Conservation (phyloP, 1,140 invertebrate species). For the Cydia amplana region DNA sequence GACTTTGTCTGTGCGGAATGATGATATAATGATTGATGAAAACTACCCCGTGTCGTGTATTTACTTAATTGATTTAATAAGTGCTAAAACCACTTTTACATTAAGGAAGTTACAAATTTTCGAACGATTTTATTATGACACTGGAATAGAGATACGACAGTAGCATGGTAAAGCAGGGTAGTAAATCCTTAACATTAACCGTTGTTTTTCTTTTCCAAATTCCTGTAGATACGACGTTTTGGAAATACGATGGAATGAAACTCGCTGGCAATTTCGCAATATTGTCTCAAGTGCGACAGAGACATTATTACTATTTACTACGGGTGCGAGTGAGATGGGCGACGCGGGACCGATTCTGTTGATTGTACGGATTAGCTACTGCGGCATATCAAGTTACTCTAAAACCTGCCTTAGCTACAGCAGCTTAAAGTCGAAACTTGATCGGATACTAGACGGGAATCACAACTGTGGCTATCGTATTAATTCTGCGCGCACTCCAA, state of each 20-base stretch:
- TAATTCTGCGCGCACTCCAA: not conserved
- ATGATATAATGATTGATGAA: no score
- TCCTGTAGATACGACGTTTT: not conserved
- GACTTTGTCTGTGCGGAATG: no score
- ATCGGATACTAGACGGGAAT: not conserved
- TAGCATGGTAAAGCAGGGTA: no score
- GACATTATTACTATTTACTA: not conserved
- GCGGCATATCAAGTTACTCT: not conserved
- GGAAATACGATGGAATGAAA: not conserved
- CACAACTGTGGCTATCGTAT: not conserved
- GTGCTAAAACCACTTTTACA: no score
- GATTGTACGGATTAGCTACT: constrained; percentile 28
- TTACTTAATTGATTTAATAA: no score
- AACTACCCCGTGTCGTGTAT: no score
- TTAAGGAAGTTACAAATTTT: no score
- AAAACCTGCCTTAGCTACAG: not conserved
- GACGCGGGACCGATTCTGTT: constrained; percentile 23
- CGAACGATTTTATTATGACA: no score
- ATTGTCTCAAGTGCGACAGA: not conserved
- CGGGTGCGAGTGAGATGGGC: not conserved
- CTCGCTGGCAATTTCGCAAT: not conserved
- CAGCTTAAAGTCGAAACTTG: not conserved
- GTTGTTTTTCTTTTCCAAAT: no score
- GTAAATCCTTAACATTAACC: no score
- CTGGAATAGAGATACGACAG: no score